Evolutionary conservation across 2,797 vertebrate genomes (phyloP).

Genomic region (Hypotaenidia okinawae): DNA sequence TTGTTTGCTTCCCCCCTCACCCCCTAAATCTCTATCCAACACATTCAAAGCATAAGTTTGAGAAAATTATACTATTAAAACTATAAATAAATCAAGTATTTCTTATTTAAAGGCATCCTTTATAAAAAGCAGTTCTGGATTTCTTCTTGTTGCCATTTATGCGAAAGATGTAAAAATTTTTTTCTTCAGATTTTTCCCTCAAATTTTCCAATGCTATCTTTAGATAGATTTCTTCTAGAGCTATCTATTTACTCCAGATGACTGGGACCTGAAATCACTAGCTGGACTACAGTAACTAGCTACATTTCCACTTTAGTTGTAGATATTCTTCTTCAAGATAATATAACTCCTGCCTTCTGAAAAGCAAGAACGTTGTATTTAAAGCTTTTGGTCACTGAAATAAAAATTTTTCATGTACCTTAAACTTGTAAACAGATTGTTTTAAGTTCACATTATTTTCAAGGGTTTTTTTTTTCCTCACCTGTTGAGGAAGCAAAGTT

Average conservation of each 20-base stretch:
- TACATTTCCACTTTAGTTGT: not conserved
- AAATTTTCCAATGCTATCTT: not conserved
- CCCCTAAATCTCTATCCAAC: not conserved
- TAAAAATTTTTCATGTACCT: not conserved
- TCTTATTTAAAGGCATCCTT: not conserved
- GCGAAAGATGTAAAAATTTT: not conserved
- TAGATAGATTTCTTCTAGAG: not conserved
- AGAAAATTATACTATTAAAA: not conserved
- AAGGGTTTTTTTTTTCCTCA: rapidly evolving
- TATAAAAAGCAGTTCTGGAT: not conserved
- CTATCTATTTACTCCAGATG: not conserved
- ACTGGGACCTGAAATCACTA: not conserved
- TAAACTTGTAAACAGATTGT: not conserved
- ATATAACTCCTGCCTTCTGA: not conserved
- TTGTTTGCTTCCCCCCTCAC: too few relatives aligned
- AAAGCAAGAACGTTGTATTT: not conserved
- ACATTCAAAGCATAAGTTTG: not conserved
- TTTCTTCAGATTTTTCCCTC: not conserved
- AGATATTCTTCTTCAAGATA: not conserved
- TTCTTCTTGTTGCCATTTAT: not conserved
- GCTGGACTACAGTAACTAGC: not conserved
- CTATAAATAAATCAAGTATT: not conserved
- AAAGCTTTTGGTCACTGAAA: not conserved
- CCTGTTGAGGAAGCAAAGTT: not conserved
- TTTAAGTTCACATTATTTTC: not conserved